Evolutionary conservation across 2,888 invertebrate genomes (phyloP).

Genomic region (Deilephila porcellus): DNA sequence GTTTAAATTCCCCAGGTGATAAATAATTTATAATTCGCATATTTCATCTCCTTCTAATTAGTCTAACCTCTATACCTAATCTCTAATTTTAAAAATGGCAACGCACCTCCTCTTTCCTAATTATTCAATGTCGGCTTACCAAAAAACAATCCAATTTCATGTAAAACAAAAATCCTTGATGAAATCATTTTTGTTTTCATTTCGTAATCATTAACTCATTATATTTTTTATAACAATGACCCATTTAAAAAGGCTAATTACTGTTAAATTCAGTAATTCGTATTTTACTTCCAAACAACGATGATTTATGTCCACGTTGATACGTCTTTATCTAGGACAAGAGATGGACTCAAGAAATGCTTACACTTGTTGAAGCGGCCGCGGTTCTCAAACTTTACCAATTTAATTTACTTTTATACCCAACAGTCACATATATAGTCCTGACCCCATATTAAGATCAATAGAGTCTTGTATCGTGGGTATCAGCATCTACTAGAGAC

Average conservation of each 20-base stretch:
- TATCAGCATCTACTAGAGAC: too few species aligned
- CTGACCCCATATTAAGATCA: too few species aligned
- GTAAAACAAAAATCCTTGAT: not conserved
- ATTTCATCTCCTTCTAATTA: too few species aligned
- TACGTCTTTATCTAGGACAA: constrained; percentile 70
- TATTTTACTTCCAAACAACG: constrained; percentile 33
- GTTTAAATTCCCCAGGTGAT: too few species aligned
- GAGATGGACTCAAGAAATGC: constrained; percentile 65
- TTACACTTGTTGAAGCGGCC: constrained; percentile 70
- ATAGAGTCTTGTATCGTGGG: too few species aligned
- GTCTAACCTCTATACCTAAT: too few species aligned
- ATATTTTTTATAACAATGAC: constrained; percentile 38
- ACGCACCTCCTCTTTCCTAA: too few species aligned
- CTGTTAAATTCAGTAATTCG: constrained; percentile 35
- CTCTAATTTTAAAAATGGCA: too few species aligned
- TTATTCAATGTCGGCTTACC: not conserved
- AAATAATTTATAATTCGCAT: too few species aligned
- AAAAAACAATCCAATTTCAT: not conserved
- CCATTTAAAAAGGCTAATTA: constrained; percentile 35
- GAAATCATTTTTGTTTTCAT: not conserved
- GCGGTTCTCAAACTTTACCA: constrained; percentile 61
- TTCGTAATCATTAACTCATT: constrained; percentile 1
- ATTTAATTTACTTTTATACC: too few species aligned
- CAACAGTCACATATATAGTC: too few species aligned
- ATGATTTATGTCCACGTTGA: constrained; percentile 59